A percentile compares a stretch with the other conserved stretches of the same genome.
Evolutionary conservation across 2,888 invertebrate species (phyloP).

Genomic region (Noctua fimbriata): DNA sequence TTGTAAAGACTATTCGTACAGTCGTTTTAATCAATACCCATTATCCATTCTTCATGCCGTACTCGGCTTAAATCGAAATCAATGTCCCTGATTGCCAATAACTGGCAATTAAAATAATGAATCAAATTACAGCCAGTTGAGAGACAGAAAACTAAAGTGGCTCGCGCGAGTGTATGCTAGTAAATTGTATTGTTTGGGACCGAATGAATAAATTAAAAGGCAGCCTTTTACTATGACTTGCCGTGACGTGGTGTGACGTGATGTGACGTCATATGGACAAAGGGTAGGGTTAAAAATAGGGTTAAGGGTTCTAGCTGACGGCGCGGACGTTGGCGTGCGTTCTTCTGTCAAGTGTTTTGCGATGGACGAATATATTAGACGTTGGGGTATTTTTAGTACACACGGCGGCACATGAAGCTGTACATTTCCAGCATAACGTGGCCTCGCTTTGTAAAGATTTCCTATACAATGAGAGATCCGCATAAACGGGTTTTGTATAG

Average conservation of each 20-base stretch:
- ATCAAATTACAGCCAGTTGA: slow-evolving; percentile 27
- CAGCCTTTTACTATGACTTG: slow-evolving; percentile 48
- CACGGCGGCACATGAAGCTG: too few relatives aligned
- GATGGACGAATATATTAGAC: slow-evolving; percentile 23
- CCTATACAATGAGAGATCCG: too few relatives aligned
- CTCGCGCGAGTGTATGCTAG: slow-evolving; percentile 2
- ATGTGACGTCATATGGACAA: slow-evolving; percentile 58
- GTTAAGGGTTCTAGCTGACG: slow-evolving; percentile 41
- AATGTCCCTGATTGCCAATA: slow-evolving; percentile 34
- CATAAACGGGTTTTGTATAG: too few relatives aligned
- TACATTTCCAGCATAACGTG: too few relatives aligned
- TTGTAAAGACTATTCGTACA: too few relatives aligned
- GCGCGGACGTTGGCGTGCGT: slow-evolving; percentile 32
- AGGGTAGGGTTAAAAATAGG: slow-evolving; percentile 58
- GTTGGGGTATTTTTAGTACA: not conserved
- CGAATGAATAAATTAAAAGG: slow-evolving; percentile 49
- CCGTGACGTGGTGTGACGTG: slow-evolving; percentile 38
- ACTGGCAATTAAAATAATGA: slow-evolving; percentile 24
- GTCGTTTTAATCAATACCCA: slow-evolving; percentile 10
- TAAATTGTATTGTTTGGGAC: slow-evolving; percentile 45
- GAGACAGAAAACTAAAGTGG: slow-evolving; percentile 9
- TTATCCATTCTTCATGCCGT: not conserved
- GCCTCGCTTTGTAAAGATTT: too few relatives aligned
- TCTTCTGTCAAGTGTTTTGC: slow-evolving; percentile 32
- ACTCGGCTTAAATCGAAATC: slow-evolving; percentile 32